Base-by-base conservation (phyloP, 2,888 invertebrate genomes). In the Theretra japonica region DNA sequence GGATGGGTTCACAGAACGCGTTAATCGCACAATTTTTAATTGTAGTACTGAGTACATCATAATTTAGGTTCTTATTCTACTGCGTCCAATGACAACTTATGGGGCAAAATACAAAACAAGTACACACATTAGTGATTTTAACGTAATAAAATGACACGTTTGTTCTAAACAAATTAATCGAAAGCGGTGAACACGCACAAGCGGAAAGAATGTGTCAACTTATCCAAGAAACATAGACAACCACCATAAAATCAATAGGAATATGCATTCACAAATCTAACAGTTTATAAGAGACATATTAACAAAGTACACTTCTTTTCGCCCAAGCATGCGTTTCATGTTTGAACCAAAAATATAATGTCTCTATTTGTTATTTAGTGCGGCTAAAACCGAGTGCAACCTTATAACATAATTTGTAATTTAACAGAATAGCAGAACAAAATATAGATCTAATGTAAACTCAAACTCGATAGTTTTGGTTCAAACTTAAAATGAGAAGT, bases 151-250 rank as follows among this genome's bases (percentile, higher is more conserved):
- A 73, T 70, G 53, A 21, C 70, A 53, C 60, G 60, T 41, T 62
- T 53, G n/a, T 60, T 50, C 33, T 21, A 33, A 75, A 70, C 77
- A 86, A 89, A 90, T 81, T 82, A 88, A 87, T 86, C 80, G 82
- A 87, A 94, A 94, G 94, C 94, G 83, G 94, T 94, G 94, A 91
- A 87, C 91, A 94, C 94, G 93, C 94, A 90, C 86, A 94, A 94
- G 94, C 94, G 93, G 92, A 93, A 93, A 93, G 93, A 92, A 93
- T 86, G 93, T 93, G 94, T 88, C 83, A 89, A 88, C 84, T 89
- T 86, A 91, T 89, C 83, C 85, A 86, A 87, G 84, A 88, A 85
- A 89, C 88, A 88, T 81, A 88, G 86, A 93, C 88, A 91, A 91
- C 88, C 88, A 86, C 86, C 82, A 89, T 82, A 79, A 84, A 88